Evolutionary conservation across 2,888 invertebrate species (phyloP), one percentile per base, ranked within the genome.

Genomic region (Eupithecia tripunctaria): DNA sequence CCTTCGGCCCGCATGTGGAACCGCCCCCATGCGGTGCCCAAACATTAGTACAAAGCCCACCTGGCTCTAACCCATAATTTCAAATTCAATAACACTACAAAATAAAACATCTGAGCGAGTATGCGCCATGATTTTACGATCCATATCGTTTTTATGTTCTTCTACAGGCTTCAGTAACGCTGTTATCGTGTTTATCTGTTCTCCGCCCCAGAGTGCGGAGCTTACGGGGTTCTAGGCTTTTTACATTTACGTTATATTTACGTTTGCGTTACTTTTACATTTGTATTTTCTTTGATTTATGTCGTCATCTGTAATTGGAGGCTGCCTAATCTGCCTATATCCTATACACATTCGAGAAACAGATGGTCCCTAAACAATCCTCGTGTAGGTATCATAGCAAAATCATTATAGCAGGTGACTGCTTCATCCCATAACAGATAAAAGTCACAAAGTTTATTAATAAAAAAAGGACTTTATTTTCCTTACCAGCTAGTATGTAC

Each of bases 141-240:
- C 80, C 84, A 84, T 84, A 87, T 88, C 86, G 84, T 79, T 85
- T 87, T 88, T 87, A 88, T 85, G 74, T 67, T 67, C 71, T 71
- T 71, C 66, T 71, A 71, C 71, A 80, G 84, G 74, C 80, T 81
- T 81, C 77, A 82, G 80, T 79, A 74, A 76, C 79, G 76, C 79
- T 67, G 81, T 85, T 88, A 88, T 86, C 87, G 74, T 75, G 79
- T 84, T 87, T 87, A 86, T 88, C 86, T 87, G 84, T 21, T 83
- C 84, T 85, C 82, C 81, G n/a, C 36, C 67, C 43, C 14, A 25
- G 65, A 71, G 68, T 60, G 15, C 38, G 6, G 43, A 7, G 18
- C 43, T 7, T 1, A n/a, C 7, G n/a, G 0, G 21, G 25, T 15
- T n/a, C n/a, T 7, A n/a, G 47, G n/a, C 51, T 51, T 21, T 10